Conservation (phyloP, 2,888 invertebrate species). For the Pterostichus niger region DNA sequence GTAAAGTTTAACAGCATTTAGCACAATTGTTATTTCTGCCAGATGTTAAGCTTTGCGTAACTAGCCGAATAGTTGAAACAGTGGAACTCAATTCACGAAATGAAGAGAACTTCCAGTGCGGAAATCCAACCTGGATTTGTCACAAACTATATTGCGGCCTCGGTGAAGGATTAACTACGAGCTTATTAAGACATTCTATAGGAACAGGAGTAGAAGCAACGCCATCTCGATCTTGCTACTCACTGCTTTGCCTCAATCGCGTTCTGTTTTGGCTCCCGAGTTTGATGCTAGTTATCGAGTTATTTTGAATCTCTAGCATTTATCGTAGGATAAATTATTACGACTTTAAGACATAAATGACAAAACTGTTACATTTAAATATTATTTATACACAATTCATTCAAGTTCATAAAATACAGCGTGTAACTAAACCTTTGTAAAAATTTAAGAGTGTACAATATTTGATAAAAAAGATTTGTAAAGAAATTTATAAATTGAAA, state of each 20-base stretch:
- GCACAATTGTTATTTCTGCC: constrained; percentile 19
- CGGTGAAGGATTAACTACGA: constrained; percentile 35
- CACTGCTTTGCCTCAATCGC: background rate
- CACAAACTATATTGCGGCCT: constrained; percentile 53
- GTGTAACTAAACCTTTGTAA: too few relatives aligned
- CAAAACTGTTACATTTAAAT: too few relatives aligned
- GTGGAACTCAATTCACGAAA: constrained; percentile 49
- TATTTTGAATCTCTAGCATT: constrained; percentile 14
- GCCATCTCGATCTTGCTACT: background rate
- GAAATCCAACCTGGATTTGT: constrained; percentile 62
- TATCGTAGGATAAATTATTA: background rate
- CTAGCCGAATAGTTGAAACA: constrained; percentile 39
- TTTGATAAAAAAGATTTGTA: too few relatives aligned
- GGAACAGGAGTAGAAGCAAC: background rate
- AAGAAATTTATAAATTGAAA: too few relatives aligned
- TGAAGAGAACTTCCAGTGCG: constrained; percentile 45
- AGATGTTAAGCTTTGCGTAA: constrained; percentile 26
- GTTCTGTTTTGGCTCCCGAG: background rate
- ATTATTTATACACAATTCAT: too few relatives aligned
- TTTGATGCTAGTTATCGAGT: background rate
- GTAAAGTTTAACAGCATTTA: constrained; percentile 23
- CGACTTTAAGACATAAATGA: background rate
- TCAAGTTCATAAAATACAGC: too few relatives aligned
- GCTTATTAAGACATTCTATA: constrained; percentile 42
- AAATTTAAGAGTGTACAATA: too few relatives aligned